phyloP scores from a whole-genome alignment of 1,140 invertebrate genomes.

The Bombus soroeensis region DNA sequence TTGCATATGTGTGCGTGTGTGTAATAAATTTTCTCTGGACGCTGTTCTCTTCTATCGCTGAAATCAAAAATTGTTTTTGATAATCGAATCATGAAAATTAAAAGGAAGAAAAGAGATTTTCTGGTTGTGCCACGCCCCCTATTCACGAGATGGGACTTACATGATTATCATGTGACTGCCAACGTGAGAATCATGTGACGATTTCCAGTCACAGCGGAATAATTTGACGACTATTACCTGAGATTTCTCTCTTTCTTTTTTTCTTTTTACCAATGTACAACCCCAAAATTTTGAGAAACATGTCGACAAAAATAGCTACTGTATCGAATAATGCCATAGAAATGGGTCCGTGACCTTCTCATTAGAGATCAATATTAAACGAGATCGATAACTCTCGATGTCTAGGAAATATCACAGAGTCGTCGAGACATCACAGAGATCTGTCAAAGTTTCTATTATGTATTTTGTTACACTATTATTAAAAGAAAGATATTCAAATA shows the following conservation, averaged over 20 bases:
- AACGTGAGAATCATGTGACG: slow-evolving; percentile 79
- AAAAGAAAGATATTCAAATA: neutral
- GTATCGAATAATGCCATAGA: neutral
- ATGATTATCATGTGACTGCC: slow-evolving; percentile 79
- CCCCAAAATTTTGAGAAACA: neutral
- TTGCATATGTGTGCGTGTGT: neutral
- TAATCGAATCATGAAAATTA: neutral
- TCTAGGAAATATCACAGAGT: neutral
- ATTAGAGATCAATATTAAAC: slow-evolving; percentile 41
- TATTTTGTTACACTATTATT: no score
- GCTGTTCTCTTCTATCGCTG: neutral
- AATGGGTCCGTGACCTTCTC: slow-evolving; percentile 20
- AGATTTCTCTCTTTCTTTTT: neutral
- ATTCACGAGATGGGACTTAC: slow-evolving; percentile 73
- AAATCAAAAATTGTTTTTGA: neutral
- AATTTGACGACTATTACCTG: neutral
- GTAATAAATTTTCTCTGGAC: neutral
- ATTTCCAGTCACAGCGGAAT: slow-evolving; percentile 59
- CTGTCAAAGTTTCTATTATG: neutral
- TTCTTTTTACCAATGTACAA: neutral
- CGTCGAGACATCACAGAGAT: neutral
- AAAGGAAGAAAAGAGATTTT: slow-evolving; percentile 3
- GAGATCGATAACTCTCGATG: slow-evolving; percentile 19
- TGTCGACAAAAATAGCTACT: neutral
- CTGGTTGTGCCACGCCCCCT: slow-evolving; percentile 62